Conservation (phyloP, 2,888 invertebrate species). For the Trypoxylon attenuatum region DNA sequence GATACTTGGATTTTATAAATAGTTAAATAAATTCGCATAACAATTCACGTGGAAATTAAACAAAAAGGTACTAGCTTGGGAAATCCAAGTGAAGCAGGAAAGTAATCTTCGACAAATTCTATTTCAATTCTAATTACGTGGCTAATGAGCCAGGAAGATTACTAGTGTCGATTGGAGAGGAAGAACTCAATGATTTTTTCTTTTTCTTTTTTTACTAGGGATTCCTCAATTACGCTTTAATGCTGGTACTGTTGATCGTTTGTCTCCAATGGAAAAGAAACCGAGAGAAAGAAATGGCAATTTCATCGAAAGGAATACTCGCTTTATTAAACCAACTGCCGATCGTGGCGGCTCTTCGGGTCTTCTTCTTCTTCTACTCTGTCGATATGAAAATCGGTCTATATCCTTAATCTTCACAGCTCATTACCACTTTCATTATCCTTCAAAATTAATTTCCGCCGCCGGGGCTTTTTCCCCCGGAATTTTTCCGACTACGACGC, state of each 20-base stretch:
- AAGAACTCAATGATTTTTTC: not conserved
- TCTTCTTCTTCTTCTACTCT: too few species aligned
- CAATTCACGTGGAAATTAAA: not conserved
- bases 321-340: not conserved
- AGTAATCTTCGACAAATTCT: constrained; percentile 4
- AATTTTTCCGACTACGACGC: constrained; percentile 10
- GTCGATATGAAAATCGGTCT: too few species aligned
- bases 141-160: constrained; percentile 22
- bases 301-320: not conserved
- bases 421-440: constrained; percentile 41
- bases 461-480: constrained; percentile 8
- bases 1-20: too few species aligned
- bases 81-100: not conserved
- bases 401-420: constrained; percentile 44
- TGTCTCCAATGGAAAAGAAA: not conserved
- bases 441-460: constrained; percentile 40
- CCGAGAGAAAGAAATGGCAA: too few species aligned
- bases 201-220: not conserved
- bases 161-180: constrained; percentile 26
- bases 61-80: not conserved
- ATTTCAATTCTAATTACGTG: constrained; percentile 20
- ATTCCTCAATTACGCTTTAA: not conserved
- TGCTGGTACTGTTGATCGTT: not conserved
- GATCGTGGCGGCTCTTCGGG: constrained; percentile 6
- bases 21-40: not conserved